phyloP scores from a whole-genome alignment of 2,888 invertebrate genomes.

The Cabera pusaria region DNA sequence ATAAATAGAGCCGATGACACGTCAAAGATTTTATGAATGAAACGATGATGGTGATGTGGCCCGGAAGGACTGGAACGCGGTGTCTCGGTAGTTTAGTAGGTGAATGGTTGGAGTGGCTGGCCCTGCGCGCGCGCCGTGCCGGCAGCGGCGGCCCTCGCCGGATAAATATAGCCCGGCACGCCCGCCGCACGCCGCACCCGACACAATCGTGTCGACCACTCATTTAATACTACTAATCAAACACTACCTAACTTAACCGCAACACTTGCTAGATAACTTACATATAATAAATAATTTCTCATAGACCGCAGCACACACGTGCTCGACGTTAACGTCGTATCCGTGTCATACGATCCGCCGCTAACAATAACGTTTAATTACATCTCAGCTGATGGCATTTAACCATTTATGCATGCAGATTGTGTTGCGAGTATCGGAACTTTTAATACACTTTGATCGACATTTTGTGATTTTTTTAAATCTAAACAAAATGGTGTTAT shows the following conservation, averaged over 20 bases:
- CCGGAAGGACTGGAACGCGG: constrained; percentile 25
- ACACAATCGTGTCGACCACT: constrained; percentile 70
- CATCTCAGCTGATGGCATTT: no score
- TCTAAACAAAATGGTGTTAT: no score
- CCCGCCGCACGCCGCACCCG: constrained; percentile 63
- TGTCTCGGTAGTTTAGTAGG: constrained; percentile 46
- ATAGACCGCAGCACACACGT: no score
- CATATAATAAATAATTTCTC: no score
- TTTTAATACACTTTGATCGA: no score
- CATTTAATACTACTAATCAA: constrained; percentile 46
- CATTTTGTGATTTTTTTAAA: no score
- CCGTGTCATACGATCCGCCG: no score
- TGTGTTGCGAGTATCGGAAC: no score
- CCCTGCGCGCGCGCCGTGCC: constrained; percentile 50
- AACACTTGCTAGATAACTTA: constrained; percentile 4
- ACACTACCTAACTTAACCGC: constrained; percentile 33
- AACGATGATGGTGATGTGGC: constrained; percentile 25
- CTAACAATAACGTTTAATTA: no score
- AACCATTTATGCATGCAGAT: no score
- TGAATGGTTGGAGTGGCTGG: constrained; percentile 61
- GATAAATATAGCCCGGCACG: constrained; percentile 77
- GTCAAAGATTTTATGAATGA: constrained; percentile 27
- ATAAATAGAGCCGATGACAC: constrained; percentile 13
- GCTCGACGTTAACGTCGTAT: no score
- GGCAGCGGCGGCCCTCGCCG: constrained; percentile 65